Conservation (phyloP, 2,888 invertebrate species). For the Amphiduros pacificus region DNA sequence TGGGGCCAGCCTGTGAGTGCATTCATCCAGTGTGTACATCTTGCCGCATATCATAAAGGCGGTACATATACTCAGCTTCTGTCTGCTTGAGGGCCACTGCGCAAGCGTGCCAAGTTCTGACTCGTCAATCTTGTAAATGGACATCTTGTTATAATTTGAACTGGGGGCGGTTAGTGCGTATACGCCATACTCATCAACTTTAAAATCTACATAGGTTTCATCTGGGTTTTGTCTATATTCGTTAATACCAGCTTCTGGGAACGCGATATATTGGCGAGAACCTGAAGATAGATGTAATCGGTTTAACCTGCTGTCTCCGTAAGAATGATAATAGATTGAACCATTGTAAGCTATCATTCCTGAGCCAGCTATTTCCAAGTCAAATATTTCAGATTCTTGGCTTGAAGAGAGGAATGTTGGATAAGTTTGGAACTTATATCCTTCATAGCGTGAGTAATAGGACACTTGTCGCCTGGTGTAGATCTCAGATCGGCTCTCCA, state of each 20-base stretch:
- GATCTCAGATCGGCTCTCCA: background rate
- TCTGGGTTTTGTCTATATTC: background rate
- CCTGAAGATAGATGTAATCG: background rate
- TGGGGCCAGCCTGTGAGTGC: background rate
- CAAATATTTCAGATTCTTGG: no score
- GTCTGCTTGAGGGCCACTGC: background rate
- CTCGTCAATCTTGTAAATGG: background rate
- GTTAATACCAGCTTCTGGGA: background rate
- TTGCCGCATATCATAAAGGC: constrained; percentile 2
- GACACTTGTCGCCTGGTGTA: no score
- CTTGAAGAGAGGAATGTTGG: no score
- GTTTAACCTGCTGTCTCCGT: background rate
- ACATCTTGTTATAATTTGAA: background rate
- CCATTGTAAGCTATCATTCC: background rate
- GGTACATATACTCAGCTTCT: background rate
- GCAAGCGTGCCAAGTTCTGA: background rate
- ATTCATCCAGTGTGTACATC: background rate
- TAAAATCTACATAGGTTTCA: background rate
- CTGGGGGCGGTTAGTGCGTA: background rate
- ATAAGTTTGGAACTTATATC: no score
- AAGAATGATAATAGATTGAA: background rate
- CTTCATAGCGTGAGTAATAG: no score
- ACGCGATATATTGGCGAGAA: no score
- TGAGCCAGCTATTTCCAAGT: no score
- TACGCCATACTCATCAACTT: constrained; percentile 4